Evolutionary conservation across 2,888 invertebrate genomes (phyloP).

Genomic region (Idaea straminata): DNA sequence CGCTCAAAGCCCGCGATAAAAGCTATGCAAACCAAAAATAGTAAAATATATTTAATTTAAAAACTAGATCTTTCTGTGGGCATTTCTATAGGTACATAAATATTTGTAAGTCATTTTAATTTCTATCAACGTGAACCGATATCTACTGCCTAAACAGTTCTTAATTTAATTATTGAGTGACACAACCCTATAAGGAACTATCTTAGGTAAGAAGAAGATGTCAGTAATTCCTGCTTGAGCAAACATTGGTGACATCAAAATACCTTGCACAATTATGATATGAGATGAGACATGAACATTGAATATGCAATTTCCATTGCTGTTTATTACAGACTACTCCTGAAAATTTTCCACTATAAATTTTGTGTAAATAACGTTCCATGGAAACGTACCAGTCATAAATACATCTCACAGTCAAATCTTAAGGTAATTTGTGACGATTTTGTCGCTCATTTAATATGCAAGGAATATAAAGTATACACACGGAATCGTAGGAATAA

Average conservation of each 20-base stretch:
- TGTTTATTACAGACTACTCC: slow-evolving; percentile 10
- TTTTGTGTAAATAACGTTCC: slow-evolving; percentile 47
- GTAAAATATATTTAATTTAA: no score
- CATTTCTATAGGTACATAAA: no score
- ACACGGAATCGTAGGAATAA: slow-evolving; percentile 47
- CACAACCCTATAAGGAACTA: neutral
- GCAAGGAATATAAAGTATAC: slow-evolving; percentile 78
- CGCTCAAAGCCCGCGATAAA: no score
- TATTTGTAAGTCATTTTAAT: no score
- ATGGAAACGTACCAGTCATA: slow-evolving; percentile 52
- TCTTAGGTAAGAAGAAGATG: no score
- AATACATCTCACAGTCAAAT: slow-evolving; percentile 77
- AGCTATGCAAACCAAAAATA: no score
- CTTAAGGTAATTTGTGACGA: slow-evolving; percentile 77
- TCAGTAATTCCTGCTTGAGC: slow-evolving; percentile 2
- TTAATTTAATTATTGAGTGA: no score
- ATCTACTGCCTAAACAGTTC: no score
- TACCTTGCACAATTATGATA: slow-evolving; percentile 13
- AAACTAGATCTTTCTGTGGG: no score
- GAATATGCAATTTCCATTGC: slow-evolving; percentile 7
- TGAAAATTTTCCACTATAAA: slow-evolving; percentile 61
- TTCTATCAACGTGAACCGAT: no score
- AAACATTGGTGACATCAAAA: slow-evolving; percentile 11
- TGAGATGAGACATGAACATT: slow-evolving; percentile 12
- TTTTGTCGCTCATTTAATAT: slow-evolving; percentile 77